Base-by-base conservation (phyloP, 2,797 vertebrate genomes). In the Pseudochaenichthys georgianus region DNA sequence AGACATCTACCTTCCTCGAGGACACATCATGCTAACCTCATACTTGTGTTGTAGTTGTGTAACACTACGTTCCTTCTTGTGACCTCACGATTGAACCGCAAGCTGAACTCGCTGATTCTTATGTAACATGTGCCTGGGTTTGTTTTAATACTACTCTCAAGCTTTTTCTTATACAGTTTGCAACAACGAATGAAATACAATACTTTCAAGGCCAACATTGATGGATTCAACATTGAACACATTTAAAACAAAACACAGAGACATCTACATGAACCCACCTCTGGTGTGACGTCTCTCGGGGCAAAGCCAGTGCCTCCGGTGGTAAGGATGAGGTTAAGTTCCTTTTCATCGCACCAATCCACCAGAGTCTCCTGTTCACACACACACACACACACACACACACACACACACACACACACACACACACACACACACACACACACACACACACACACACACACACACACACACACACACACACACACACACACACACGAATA, bases 291-390 rank as follows among this genome's bases (percentile, higher is more conserved):
- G 91, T 99, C 98, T 90, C 98, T 95, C 5, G 98, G 98, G 55
- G 98, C 98, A 77, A 99, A 99, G 13, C 98, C 98, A 46, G 98
- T 99, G 92, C 98, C 98, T 90, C 98, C 98, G 8, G 98, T 99
- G 92, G 98, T 99, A 92, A 99, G 91, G 93, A 99, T 99, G 89
- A 99, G 97, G 94, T 99, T 99, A 82, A 99, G 96, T 82, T 99
- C 98, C 90, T 99, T 99, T 90, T 99, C 98, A 95, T 99, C 98
- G 78, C 98, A 99, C 98, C 98, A 99, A 88, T 99, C 98, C 94
- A 99, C 96, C 86, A 99, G 95, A 5, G 98, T 98, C 91, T 99
- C 98, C 98, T 99, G 92, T 87, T 63, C 47, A 65, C 42, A 46
- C 8, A 75, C 61, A 38, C 23, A 34, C n/a, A 70, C 47, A 65